These are phyloP conservation scores for Etheostoma cragini DNA, from an alignment of 2,113 vertebrate species.

Conservation along the genomic window DNA sequence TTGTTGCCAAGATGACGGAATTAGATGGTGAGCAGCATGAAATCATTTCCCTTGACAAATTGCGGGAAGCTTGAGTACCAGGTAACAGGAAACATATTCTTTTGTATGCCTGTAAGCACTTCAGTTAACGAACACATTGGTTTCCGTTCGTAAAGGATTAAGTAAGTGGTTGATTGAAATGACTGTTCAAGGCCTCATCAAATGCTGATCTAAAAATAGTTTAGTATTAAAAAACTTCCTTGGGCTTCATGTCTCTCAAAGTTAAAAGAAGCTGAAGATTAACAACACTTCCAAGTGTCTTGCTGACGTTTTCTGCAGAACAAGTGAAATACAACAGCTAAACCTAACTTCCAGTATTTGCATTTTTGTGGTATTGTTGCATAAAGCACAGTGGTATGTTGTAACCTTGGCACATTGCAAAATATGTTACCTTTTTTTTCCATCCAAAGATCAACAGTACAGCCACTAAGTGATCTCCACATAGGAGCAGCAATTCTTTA, in stretches of 20 bases:
- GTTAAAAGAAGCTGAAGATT: background rate
- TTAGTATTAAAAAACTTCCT: background rate
- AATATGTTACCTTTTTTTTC: background rate
- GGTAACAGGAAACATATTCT: slow-evolving; percentile 56
- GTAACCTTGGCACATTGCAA: slow-evolving; percentile 4
- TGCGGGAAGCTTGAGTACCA: slow-evolving; percentile 52
- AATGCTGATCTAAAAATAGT: background rate
- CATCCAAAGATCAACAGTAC: background rate
- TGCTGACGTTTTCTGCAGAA: background rate
- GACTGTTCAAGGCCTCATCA: background rate
- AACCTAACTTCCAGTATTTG: background rate
- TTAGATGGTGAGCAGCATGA: slow-evolving; percentile 4
- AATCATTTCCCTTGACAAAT: slow-evolving; percentile 35
- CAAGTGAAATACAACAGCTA: background rate
- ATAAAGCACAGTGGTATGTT: slow-evolving; percentile 19
- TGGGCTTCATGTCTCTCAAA: background rate
- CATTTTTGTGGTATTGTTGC: background rate
- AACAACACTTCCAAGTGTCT: background rate
- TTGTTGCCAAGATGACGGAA: slow-evolving; percentile 19
- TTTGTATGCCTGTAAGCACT: slow-evolving; percentile 54
- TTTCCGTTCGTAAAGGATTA: slow-evolving; percentile 35
- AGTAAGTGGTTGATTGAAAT: slow-evolving; percentile 2
- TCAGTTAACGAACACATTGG: slow-evolving; percentile 24
- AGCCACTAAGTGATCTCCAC: background rate
- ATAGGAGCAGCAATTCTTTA: slow-evolving; percentile 8